A percentile compares a stretch with the other conserved stretches of the same genome.
phyloP scores from a whole-genome alignment of 2,113 vertebrate species.

The Corynorhinus townsendii region DNA sequence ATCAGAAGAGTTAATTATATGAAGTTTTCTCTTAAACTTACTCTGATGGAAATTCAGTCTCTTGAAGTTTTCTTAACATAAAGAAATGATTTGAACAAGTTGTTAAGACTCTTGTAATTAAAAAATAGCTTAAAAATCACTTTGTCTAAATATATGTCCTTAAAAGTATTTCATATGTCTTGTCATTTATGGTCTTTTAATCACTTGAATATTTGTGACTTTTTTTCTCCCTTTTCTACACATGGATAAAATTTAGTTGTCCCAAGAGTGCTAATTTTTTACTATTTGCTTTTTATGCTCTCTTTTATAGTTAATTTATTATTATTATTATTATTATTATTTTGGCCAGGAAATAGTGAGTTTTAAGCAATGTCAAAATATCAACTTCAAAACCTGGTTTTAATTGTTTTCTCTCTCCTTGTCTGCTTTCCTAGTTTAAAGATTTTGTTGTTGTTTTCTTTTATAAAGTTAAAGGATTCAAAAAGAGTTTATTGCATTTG shows the following conservation, averaged over 20 bases:
- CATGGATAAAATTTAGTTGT: not conserved
- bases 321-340: not conserved
- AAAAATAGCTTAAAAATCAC: not conserved
- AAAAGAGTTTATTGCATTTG: not conserved
- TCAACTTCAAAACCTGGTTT: not conserved
- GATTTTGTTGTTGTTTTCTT: conserved; percentile 18
- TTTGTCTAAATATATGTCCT: not conserved
- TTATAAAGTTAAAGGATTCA: conserved; percentile 9
- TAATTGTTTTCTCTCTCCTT: not conserved
- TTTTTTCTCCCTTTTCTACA: not conserved
- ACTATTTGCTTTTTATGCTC: not conserved
- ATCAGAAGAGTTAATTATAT: not conserved
- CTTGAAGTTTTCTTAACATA: not conserved
- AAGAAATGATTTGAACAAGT: conserved; percentile 4
- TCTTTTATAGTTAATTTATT: not conserved
- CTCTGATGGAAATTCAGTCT: not conserved
- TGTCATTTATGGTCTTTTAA: conserved; percentile 10
- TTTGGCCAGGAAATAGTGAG: not conserved
- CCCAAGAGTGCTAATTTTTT: not conserved
- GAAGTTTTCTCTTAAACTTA: not conserved
- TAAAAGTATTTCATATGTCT: not conserved
- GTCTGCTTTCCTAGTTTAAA: not conserved
- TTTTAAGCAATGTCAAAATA: conserved; percentile 24
- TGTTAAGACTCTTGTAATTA: not conserved
- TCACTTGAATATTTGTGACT: not conserved